phyloP scores from a whole-genome alignment of 2,888 invertebrate genomes.

The Alviniconcha strummeri region DNA sequence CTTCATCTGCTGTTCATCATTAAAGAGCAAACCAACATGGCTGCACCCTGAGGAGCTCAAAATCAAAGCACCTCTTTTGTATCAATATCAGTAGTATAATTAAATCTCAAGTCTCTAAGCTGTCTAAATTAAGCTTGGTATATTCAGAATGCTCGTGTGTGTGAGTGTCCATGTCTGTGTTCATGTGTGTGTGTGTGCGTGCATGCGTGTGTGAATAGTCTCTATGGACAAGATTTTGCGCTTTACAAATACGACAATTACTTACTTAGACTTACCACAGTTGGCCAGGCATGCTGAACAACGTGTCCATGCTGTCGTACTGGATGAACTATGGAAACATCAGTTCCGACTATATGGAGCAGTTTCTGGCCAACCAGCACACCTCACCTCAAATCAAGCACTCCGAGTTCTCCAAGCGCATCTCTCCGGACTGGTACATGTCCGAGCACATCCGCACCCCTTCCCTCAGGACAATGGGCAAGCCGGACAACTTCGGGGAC shows the following conservation, averaged over 20 bases:
- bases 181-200: not conserved
- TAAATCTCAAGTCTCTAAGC: too few species aligned
- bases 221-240: too few species aligned
- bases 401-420: constrained; percentile 48
- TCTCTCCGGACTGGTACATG: constrained; percentile 53
- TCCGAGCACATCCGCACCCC: constrained; percentile 52
- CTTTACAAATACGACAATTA: too few species aligned
- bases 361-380: constrained; percentile 52
- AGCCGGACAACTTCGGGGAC: constrained; percentile 50
- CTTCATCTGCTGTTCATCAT: too few species aligned
- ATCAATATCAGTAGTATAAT: too few species aligned
- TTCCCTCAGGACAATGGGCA: constrained; percentile 47
- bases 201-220: not conserved
- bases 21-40: too few species aligned
- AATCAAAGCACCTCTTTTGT: too few species aligned
- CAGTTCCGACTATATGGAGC: constrained; percentile 51
- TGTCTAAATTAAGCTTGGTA: not conserved
- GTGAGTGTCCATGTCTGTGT: not conserved
- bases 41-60: too few species aligned
- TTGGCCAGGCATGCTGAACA: constrained; percentile 48
- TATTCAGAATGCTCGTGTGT: not conserved
- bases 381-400: constrained; percentile 53
- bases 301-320: constrained; percentile 54
- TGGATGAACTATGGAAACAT: constrained; percentile 58
- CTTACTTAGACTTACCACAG: too few species aligned